Evolutionary conservation across 2,113 vertebrate species (phyloP).

Genomic region (Anguilla japonica): DNA sequence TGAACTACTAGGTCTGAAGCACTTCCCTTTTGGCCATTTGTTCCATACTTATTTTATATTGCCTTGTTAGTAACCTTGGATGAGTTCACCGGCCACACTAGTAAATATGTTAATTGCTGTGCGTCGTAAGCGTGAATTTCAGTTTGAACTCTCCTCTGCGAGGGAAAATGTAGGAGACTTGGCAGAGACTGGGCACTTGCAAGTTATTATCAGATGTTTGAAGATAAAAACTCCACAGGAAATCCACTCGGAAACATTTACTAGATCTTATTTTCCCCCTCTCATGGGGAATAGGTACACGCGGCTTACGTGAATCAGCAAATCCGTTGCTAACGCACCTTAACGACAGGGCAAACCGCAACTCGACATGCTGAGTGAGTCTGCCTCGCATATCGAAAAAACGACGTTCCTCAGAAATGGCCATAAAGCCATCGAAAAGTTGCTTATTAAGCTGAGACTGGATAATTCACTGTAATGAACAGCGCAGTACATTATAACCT

Average conservation of each 20-base stretch:
- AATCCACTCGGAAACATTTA: constrained; percentile 25
- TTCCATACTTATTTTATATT: not conserved
- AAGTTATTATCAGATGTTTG: constrained; percentile 12
- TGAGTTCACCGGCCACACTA: not conserved
- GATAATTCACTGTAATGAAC: not conserved
- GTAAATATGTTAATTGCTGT: not conserved
- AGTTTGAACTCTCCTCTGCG: constrained; percentile 6
- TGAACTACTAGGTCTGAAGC: not conserved
- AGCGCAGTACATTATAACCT: not conserved
- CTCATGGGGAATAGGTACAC: not conserved
- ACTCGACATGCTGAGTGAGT: not conserved
- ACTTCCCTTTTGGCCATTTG: not conserved
- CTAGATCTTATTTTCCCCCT: not conserved
- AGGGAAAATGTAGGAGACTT: constrained; percentile 2
- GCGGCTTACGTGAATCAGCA: not conserved
- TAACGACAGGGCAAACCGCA: not conserved
- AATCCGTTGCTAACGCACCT: not conserved
- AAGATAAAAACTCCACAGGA: constrained; percentile 15
- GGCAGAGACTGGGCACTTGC: not conserved
- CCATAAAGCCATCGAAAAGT: not conserved
- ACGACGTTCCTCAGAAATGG: not conserved
- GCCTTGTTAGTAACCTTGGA: not conserved
- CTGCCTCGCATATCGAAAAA: not conserved
- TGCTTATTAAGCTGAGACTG: not conserved
- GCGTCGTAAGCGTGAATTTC: not conserved